Base-by-base conservation (phyloP, 1,140 invertebrate species). In the Drosophila biarmipes region DNA sequence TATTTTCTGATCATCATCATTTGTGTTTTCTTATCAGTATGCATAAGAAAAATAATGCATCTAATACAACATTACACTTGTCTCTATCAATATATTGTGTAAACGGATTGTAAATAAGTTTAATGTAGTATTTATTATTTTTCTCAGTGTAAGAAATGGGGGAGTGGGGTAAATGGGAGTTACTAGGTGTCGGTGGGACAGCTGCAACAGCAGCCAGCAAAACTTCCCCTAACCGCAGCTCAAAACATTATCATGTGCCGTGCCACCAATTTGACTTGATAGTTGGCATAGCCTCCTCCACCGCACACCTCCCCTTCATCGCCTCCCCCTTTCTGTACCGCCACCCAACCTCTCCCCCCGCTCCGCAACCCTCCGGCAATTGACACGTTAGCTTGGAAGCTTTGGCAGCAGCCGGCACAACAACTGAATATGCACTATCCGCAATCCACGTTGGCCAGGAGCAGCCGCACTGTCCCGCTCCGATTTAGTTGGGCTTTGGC, bases 201-300 rank as follows among this genome's bases (percentile, higher is more conserved):
- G 59, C 67, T 80, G 63, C 53, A 38, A 21, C 43, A 73, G 56
- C 67, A 69, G 74, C 58, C 78, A 51, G 64, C 58, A 78, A 74
- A 78, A 75, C 61, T 75, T 76, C 72, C 78, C 81, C 61, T 62
- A 81, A 86, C 82, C 82, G 78, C 82, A 86, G 82, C 78, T 86
- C 82, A 78, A 87, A 86, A 82, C 82, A 86, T 86, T 87, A 86
- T 86, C 82, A 82, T 87, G 82, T 87, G 82, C 82, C 82, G 82
- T 87, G 82, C 82, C 82, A 87, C 82, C 82, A 86, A 86, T 86
- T 86, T 87, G 81, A 74, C 85, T 86, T 86, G 81, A 86, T 86
- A 86, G 81, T 86, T 86, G 81, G 69, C 58, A 74, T 71, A 78
- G 73, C 73, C 73, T 61, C 62, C 62, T 19, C 40, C n/a, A 40